phyloP scores from a whole-genome alignment of 2,888 invertebrate species.

The Strigamia maritima region DNA sequence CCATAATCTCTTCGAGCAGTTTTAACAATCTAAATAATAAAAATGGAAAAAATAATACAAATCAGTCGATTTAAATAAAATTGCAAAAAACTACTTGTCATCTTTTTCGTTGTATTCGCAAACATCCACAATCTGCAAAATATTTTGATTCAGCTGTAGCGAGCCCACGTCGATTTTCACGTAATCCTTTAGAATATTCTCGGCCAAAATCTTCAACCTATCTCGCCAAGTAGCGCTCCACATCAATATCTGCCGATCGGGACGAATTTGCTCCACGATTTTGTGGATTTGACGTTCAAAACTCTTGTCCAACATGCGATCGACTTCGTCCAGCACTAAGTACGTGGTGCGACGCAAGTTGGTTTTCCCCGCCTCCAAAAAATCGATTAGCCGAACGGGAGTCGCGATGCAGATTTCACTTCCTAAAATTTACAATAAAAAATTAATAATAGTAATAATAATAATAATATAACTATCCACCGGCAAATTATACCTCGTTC shows the following conservation, averaged over 20 bases:
- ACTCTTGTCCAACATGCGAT: constrained; percentile 97
- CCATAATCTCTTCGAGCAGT: constrained; percentile 75
- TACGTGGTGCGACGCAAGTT: constrained; percentile 84
- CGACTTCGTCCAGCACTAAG: constrained; percentile 90
- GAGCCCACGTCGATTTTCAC: constrained; percentile 97
- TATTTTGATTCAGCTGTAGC: constrained; percentile 90
- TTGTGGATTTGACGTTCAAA: constrained; percentile 95
- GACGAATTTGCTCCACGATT: constrained; percentile 89
- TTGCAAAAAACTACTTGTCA: constrained; percentile 62
- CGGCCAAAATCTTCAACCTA: constrained; percentile 89
- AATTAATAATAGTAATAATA: too few species aligned
- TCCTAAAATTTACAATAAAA: constrained; percentile 54
- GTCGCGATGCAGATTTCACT: constrained; percentile 92
- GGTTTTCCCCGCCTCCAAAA: constrained; percentile 82
- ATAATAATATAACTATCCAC: too few species aligned
- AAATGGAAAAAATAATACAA: too few species aligned
- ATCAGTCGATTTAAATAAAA: constrained; percentile 31
- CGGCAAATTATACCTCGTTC: too few species aligned
- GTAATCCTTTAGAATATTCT: constrained; percentile 92
- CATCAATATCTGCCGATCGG: constrained; percentile 93
- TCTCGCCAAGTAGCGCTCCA: constrained; percentile 99
- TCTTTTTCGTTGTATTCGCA: constrained; percentile 94
- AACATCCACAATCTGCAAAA: constrained; percentile 91
- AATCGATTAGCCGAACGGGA: constrained; percentile 89
- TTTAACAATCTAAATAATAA: constrained; percentile 62